phyloP scores from a whole-genome alignment of 2,113 vertebrate genomes.

The Lampris megalopsis region DNA sequence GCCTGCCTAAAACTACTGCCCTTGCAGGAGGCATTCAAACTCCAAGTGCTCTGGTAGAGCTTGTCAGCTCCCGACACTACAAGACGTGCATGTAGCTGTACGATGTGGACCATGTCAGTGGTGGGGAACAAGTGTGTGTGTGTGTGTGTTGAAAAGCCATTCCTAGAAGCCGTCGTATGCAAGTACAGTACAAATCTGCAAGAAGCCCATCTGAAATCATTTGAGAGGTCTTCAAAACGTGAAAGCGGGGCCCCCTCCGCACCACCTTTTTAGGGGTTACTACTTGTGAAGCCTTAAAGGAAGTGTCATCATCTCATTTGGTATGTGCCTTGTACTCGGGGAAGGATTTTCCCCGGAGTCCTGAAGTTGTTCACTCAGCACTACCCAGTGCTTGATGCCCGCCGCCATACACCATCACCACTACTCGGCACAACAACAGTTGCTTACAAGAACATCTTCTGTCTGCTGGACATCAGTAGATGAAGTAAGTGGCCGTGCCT shows the following conservation, averaged over 20 bases:
- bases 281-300: slow-evolving; percentile 32
- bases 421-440: slow-evolving; percentile 45
- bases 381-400: slow-evolving; percentile 34
- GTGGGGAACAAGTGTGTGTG: background rate
- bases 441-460: slow-evolving; percentile 30
- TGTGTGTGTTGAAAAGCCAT: background rate
- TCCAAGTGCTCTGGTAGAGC: too few species aligned
- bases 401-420: slow-evolving; percentile 36
- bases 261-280: slow-evolving; percentile 8
- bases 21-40: too few species aligned
- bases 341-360: slow-evolving; percentile 50
- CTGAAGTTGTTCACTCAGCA: slow-evolving; percentile 51
- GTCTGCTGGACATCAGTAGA: slow-evolving; percentile 8
- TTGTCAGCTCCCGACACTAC: too few species aligned
- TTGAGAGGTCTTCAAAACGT: background rate
- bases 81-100: too few species aligned
- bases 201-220: background rate
- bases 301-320: slow-evolving; percentile 45
- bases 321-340: slow-evolving; percentile 49
- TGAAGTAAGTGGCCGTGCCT: slow-evolving; percentile 38
- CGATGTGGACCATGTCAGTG: background rate
- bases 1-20: background rate
- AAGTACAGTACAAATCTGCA: background rate
- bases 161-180: background rate
- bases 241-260: background rate